Base-by-base conservation (phyloP, 1,140 invertebrate genomes). In the Battus philenor region DNA sequence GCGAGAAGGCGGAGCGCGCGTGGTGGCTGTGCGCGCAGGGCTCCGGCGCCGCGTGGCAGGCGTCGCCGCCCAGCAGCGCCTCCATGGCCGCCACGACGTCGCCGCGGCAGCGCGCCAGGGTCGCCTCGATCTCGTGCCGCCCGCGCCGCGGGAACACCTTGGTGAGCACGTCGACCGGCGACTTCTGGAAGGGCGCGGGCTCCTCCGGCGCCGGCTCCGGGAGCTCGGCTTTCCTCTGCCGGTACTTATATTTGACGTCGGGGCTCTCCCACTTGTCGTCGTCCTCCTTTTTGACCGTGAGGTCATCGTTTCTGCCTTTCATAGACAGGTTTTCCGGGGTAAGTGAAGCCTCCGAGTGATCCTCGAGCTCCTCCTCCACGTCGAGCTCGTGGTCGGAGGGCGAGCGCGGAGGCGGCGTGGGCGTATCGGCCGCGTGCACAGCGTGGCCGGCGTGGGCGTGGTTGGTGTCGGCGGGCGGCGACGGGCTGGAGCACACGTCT, bases 51-150 rank as follows among this genome's bases (percentile, higher is more conserved):
- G 85, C 68, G 50, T 86, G 83, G 0, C 74, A 51, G 10, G 83
- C 71, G 9, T 83, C 80, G 38, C 87, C 87, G 26, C 91, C 91
- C 8, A 95, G 87, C 88, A 96, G 90, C 32, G 94, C 90, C 69
- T 98, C 95, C 89, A 98, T 97, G 0, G 95, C 94, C 57, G 95
- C 92, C 0, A 97, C 90, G 0, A 97, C 93, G 68, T 97, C 95
- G 0, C 95, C 95, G 80, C 91, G 90, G 66, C 89, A 93, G 71
- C 92, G 87, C 82, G 91, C 86, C 86, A 97, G 87, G 31, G 95
- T 89, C 3, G 92, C 89, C 73, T 97, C 95, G 1, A 97, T 93
- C 50, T 97, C 94, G 12, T 89, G 90, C 15, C 94, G 88, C 57
- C 95, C 91, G 59, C 94, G 91, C 51, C 91, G 91, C 0, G 96